Percentiles rank a stretch among this genome's conserved stretches.
These are phyloP conservation scores for Acrossocheilus wenchowensis DNA, from an alignment of 2,797 vertebrate species.

Conservation along the genomic window DNA sequence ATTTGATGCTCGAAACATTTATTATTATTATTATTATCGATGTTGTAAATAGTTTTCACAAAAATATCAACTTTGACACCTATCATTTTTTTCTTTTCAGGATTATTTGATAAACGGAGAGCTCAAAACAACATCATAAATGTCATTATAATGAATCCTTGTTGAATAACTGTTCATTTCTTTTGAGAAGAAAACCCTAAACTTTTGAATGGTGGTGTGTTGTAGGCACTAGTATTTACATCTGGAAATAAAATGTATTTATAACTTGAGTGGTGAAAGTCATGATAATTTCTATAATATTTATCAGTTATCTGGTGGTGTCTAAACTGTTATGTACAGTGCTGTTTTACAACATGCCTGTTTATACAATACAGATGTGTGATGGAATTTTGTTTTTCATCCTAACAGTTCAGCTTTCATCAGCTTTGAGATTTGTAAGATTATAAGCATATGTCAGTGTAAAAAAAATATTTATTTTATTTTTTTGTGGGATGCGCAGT, in stretches of 20 bases:
- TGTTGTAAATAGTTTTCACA: neutral
- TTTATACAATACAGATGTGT: constrained; percentile 20
- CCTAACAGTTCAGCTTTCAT: neutral
- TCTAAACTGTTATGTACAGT: constrained; percentile 9
- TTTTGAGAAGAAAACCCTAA: neutral
- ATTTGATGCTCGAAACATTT: neutral
- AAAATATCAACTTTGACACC: neutral
- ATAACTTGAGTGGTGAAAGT: neutral
- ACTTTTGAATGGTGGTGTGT: neutral
- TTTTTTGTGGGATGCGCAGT: neutral
- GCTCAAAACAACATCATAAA: neutral
- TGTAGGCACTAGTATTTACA: neutral
- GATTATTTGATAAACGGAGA: neutral
- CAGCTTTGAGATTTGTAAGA: neutral
- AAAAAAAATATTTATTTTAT: too few relatives aligned
- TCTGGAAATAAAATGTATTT: neutral
- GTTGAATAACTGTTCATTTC: neutral
- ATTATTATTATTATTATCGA: neutral
- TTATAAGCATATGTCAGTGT: neutral
- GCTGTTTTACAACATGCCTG: neutral
- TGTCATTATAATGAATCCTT: neutral
- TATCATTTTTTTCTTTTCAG: neutral
- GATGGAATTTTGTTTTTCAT: constrained; percentile 1
- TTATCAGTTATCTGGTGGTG: neutral
- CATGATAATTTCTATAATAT: neutral